Evolutionary conservation across 2,797 vertebrate species (phyloP).

Genomic region (Nannoperca australis): DNA sequence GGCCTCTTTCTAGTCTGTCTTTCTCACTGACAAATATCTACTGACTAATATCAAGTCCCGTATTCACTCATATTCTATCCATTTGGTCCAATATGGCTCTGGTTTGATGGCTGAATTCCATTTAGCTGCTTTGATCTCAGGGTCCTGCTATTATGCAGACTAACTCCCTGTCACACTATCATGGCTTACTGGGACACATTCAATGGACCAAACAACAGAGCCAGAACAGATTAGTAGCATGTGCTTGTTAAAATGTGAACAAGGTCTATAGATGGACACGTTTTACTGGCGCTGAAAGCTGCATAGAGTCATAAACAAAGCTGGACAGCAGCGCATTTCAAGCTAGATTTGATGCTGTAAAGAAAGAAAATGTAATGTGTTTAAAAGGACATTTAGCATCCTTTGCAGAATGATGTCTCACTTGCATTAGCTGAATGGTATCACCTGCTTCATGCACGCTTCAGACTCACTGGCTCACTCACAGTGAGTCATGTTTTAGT

Average conservation of each 20-base stretch:
- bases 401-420: neutral
- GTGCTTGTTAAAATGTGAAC: no score
- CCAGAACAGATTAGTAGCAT: neutral
- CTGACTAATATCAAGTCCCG: neutral
- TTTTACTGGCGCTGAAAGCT: neutral
- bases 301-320: neutral
- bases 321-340: neutral
- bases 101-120: neutral
- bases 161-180: neutral
- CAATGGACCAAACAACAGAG: no score
- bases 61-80: neutral
- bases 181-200: neutral
- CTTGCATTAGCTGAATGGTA: neutral
- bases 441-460: neutral
- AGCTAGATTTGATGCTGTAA: neutral
- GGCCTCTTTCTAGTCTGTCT: no score
- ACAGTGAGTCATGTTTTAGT: no score
- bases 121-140: no score
- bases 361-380: neutral
- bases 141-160: neutral
- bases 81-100: no score
- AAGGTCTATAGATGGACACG: neutral
- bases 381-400: neutral
- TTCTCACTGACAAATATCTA: no score
- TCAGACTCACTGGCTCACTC: neutral